phyloP scores from a whole-genome alignment of 2,113 vertebrate genomes.

The Sitta europaea region DNA sequence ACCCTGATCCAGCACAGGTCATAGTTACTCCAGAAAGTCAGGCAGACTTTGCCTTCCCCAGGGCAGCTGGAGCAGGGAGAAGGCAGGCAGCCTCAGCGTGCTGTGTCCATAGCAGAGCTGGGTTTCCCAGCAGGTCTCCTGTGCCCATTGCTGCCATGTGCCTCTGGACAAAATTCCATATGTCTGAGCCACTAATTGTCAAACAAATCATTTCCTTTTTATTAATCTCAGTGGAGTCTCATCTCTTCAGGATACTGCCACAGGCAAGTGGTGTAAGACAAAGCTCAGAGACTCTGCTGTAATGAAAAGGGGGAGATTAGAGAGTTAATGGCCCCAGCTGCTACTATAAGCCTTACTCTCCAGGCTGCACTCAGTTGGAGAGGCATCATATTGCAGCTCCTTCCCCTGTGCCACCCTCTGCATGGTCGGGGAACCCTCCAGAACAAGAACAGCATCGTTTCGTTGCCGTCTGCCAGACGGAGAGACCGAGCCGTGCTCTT shows the following conservation, averaged over 20 bases:
- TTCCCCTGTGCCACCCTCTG: not conserved
- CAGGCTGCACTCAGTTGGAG: not conserved
- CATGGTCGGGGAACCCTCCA: not conserved
- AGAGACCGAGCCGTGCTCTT: not conserved
- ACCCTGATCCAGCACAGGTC: not conserved
- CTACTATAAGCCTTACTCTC: not conserved
- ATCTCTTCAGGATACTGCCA: not conserved
- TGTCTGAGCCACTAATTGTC: not conserved
- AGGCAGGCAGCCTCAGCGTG: not conserved
- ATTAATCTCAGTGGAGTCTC: not conserved
- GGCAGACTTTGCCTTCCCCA: not conserved
- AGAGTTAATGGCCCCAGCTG: slow-evolving; percentile 13
- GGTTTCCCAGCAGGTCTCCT: not conserved
- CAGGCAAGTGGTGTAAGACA: not conserved
- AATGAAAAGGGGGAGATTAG: not conserved
- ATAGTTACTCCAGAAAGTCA: not conserved
- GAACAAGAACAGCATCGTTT: not conserved
- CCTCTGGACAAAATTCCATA: not conserved
- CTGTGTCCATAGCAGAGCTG: fast-evolving
- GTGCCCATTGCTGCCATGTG: not conserved
- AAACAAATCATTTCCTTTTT: not conserved
- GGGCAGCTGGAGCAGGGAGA: not conserved
- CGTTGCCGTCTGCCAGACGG: not conserved
- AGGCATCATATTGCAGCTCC: slow-evolving; percentile 38
- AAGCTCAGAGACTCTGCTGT: not conserved